These are phyloP conservation scores for Mongoloraphidia duomilia DNA, from an alignment of 2,888 invertebrate species.

Conservation along the genomic window DNA sequence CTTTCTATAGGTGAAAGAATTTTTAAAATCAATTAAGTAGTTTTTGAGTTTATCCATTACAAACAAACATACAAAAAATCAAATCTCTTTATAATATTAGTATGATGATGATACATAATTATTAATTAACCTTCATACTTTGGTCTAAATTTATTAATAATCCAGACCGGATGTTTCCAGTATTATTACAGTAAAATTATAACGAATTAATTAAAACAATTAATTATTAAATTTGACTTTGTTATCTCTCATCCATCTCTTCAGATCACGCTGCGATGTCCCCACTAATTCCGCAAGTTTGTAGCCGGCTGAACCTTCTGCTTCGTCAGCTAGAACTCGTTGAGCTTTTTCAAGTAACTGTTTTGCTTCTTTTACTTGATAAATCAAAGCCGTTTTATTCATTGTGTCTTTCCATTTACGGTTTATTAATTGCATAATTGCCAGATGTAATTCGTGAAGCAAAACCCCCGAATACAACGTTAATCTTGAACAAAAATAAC, in stretches of 20 bases:
- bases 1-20: no score
- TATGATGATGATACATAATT: no score
- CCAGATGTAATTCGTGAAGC: constrained; percentile 52
- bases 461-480: constrained; percentile 66
- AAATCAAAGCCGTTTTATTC: no score
- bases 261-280: constrained; percentile 33
- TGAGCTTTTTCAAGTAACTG: constrained; percentile 31
- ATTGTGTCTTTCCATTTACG: constrained; percentile 24
- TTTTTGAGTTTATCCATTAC: no score
- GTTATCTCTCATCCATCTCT: constrained; percentile 35
- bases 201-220: no score
- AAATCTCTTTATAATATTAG: no score
- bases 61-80: no score
- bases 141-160: no score
- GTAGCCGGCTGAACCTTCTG: constrained; percentile 37
- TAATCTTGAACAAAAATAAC: constrained; percentile 27
- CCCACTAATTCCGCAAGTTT: constrained; percentile 34
- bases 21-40: no score
- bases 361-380: constrained; percentile 33
- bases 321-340: constrained; percentile 34
- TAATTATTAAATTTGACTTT: constrained; percentile 21
- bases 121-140: no score
- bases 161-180: no score
- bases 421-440: constrained; percentile 36
- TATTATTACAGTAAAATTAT: no score